These are phyloP conservation scores for Andrena trimmerana DNA, from an alignment of 2,888 invertebrate species.

Conservation along the genomic window DNA sequence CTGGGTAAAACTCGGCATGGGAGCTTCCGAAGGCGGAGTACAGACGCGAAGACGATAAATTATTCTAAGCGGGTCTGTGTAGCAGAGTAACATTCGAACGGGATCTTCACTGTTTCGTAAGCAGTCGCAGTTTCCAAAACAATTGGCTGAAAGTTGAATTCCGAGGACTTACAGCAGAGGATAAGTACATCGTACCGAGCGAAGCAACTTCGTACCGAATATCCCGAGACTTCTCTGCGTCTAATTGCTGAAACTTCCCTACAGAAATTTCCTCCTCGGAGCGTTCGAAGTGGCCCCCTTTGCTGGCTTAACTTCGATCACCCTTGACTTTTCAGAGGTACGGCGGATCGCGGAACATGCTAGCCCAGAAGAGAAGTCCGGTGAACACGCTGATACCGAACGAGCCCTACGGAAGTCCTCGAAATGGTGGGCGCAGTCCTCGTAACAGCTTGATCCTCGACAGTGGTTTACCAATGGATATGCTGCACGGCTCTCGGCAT, in stretches of 20 bases:
- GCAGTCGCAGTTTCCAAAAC: neutral
- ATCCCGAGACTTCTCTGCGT: neutral
- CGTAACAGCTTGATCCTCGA: slow-evolving; percentile 87
- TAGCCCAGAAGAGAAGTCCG: slow-evolving; percentile 87
- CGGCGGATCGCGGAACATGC: slow-evolving; percentile 55
- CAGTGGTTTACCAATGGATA: neutral
- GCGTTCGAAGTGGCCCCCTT: neutral
- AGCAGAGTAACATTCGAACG: neutral
- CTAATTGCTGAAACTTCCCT: neutral
- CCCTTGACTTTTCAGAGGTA: slow-evolving; percentile 74
- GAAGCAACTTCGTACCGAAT: neutral
- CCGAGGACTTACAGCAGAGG: neutral
- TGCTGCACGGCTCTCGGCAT: slow-evolving; percentile 85
- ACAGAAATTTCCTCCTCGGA: neutral
- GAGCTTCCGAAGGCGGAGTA: neutral
- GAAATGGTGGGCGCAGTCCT: slow-evolving; percentile 85
- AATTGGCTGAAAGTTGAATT: neutral
- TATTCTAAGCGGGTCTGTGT: neutral
- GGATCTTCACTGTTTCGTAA: neutral
- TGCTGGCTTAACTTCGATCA: neutral
- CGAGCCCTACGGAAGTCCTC: slow-evolving; percentile 80
- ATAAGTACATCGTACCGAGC: neutral
- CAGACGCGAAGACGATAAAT: neutral
- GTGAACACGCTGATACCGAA: slow-evolving; percentile 89
- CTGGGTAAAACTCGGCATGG: neutral